phyloP scores from a whole-genome alignment of 2,888 invertebrate species.

The Athripsodes cinereus region DNA sequence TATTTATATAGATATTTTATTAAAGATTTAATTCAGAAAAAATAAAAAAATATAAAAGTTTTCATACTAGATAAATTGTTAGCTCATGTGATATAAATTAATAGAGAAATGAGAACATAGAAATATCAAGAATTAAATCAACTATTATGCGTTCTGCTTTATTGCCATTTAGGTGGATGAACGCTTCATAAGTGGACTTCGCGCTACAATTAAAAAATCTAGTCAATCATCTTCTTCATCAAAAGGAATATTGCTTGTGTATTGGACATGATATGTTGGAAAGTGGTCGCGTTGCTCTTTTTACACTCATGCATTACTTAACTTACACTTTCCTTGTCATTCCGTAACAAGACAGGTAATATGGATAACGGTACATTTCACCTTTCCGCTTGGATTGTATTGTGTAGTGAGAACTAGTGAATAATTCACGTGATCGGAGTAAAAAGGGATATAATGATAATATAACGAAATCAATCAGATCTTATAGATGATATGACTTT shows the following conservation, averaged over 20 bases:
- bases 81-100: background rate
- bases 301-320: background rate
- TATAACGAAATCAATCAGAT: background rate
- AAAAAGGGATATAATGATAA: background rate
- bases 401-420: background rate
- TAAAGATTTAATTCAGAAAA: no score
- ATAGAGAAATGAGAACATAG: background rate
- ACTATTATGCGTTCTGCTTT: constrained; percentile 1
- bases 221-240: background rate
- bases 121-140: background rate
- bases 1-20: no score
- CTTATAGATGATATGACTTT: background rate
- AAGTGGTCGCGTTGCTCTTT: background rate
- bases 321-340: constrained; percentile 1
- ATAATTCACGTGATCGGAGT: background rate
- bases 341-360: constrained; percentile 12
- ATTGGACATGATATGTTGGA: background rate
- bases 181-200: background rate
- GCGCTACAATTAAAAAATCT: background rate
- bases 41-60: no score
- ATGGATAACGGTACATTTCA: constrained; percentile 12
- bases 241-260: background rate
- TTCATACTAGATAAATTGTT: no score
- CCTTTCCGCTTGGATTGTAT: constrained; percentile 9
- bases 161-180: constrained; percentile 5